phyloP scores from a whole-genome alignment of 2,113 vertebrate species.

The Chionodraco myersi region DNA sequence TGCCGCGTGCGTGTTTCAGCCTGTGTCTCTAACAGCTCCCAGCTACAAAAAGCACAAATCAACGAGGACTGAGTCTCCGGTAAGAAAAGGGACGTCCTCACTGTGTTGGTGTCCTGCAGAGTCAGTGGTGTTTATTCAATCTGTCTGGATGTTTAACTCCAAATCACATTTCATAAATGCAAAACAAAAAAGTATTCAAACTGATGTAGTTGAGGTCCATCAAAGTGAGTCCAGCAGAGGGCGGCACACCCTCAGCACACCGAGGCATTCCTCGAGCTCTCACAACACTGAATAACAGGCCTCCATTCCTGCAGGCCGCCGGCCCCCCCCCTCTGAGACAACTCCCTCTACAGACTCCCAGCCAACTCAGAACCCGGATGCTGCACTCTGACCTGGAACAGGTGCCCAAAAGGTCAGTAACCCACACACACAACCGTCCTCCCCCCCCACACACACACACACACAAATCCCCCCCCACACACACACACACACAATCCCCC shows the following conservation, averaged over 20 bases:
- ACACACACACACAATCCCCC: too few species aligned
- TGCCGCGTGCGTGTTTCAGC: constrained; percentile 72
- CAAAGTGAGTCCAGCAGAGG: constrained; percentile 36
- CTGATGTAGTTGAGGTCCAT: neutral
- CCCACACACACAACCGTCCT: too few species aligned
- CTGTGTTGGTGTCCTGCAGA: neutral
- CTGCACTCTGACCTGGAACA: constrained; percentile 61
- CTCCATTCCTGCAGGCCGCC: constrained; percentile 49
- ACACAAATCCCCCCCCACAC: too few species aligned
- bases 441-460: too few species aligned
- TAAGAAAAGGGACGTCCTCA: constrained; percentile 51
- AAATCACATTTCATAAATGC: neutral
- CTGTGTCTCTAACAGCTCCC: constrained; percentile 75
- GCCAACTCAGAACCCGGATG: constrained; percentile 61
- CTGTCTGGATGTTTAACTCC: too few species aligned
- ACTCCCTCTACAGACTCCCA: constrained; percentile 89
- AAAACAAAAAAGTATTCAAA: too few species aligned
- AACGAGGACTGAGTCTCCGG: constrained; percentile 64
- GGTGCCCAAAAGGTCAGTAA: constrained; percentile 80
- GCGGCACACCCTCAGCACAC: constrained; percentile 6
- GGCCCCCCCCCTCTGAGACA: constrained; percentile 88
- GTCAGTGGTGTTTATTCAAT: too few species aligned
- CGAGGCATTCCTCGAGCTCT: too few species aligned
- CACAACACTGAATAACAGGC: neutral
- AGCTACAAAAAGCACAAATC: constrained; percentile 73